Base-by-base conservation (phyloP, 2,113 vertebrate genomes). In the Acanthochromis polyacanthus region DNA sequence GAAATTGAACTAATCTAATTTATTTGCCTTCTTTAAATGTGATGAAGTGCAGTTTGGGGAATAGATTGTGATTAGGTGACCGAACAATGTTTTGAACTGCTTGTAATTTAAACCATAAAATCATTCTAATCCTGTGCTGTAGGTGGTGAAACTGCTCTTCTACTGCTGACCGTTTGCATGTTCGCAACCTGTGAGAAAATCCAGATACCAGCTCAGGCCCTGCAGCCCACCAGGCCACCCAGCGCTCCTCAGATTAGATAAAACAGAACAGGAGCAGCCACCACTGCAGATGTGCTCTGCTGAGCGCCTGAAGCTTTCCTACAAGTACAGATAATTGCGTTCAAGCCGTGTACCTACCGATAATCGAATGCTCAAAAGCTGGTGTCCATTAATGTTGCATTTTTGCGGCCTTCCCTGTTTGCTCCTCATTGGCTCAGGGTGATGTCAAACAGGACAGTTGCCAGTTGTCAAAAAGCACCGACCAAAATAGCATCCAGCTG, bases 401-500 rank as follows among this genome's bases (percentile, higher is more conserved):
- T 76, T 32, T 38, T 71, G 32, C 23, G 60, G 63, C 43, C 0
- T 59, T 74, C 63, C 78, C 65, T 28, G 53, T 46, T 71, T 46
- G 16, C 25, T 75, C 43, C 67, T 75, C 60, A 81, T 72, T 68
- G 46, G 61, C 60, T 64, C 19, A 23, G 46, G 38, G 43, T 88
- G 82, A 90, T 79, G 63, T 89, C 75, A 88, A 87, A 76, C 32
- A 69, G 75, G 56, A 76, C 63, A n/a, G 1, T n/a, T 70, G 52
- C 80, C 82, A 85, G 59, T 88, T 83, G 60, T 91, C 67, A 84
- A 81, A 81, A 85, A 81, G 80, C 68, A 55, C 55, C 72, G 82
- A 77, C 52, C 48, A 62, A 62, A 90, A 82, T 73, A 61, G 67
- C 56, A 66, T 86, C 84, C 91, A 93, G 83, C 83, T 93, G 90